phyloP scores from a whole-genome alignment of 1,140 invertebrate genomes.

The Portunus trituberculatus region DNA sequence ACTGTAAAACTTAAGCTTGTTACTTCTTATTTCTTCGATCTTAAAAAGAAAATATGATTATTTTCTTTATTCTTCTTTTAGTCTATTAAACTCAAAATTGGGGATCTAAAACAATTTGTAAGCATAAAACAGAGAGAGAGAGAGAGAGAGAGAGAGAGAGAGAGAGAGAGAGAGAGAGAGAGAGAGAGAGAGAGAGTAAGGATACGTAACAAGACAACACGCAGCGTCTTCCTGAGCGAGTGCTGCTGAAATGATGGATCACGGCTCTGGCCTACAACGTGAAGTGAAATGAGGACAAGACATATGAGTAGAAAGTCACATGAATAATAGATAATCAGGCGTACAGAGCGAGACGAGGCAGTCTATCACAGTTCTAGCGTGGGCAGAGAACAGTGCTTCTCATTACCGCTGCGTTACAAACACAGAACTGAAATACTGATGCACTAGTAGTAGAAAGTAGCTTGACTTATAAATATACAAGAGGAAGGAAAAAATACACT shows the following conservation, averaged over 20 bases:
- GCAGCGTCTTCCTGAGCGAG: neutral
- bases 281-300: conserved; percentile 22
- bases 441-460: too few species aligned
- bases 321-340: neutral
- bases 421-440: too few species aligned
- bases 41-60: too few species aligned
- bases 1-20: too few species aligned
- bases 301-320: neutral
- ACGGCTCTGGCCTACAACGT: neutral
- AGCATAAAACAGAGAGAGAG: neutral
- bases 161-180: neutral
- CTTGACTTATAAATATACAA: too few species aligned
- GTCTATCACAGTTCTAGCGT: neutral
- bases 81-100: too few species aligned
- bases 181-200: neutral
- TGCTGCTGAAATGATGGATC: neutral
- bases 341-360: neutral
- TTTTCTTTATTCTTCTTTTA: too few species aligned
- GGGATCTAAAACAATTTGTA: too few species aligned
- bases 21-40: too few species aligned
- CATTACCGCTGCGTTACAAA: too few species aligned
- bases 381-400: too few species aligned
- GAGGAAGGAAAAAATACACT: too few species aligned
- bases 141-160: neutral
- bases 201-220: neutral